Base-by-base conservation (phyloP, 2,113 vertebrate genomes). In the Odontophorus gujanensis region DNA sequence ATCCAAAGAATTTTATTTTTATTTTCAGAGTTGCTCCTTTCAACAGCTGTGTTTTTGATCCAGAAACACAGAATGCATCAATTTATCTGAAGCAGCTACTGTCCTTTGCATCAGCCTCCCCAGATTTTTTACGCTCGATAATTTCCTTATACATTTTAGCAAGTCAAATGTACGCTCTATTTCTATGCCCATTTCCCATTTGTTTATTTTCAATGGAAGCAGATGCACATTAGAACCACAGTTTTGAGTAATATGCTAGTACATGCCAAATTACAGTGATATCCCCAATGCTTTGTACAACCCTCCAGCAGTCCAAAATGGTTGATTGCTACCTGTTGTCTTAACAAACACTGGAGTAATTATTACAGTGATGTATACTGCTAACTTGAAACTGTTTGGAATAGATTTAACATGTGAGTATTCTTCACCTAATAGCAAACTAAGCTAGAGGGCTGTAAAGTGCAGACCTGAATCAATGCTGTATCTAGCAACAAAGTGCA, bases 161-260 rank as follows among this genome's bases (percentile, higher is more conserved):
- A 80, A 69, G 26, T 47, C 40, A 85, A 82, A 30, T 48, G 18
- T 40, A 76, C 32, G 13, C 8, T 91, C 53, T 32, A 73, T 81
- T 63, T 72, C 32, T 63, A 10, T 80, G 50, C 55, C 82, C 0
- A 3, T 53, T 89, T 65, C 16, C 21, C 36, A 24, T 76, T 82
- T 91, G 26, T 83, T 92, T 94, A 20, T 87, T 87, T 93, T 66
- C 50, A 85, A 4, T 50, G 45, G 71, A 93, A 87, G 61, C 79
- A 95, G 85, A 91, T 85, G 90, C 59, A 38, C 7, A 6, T 81
- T 59, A 47, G 45, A 73, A 62, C 7, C 32, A 22, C 43, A 62
- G 57, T 85, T 94, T 87, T 43, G 81, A 30, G 50, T 73, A 91
- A 76, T 82, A 38, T 30, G 38, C 75, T 85, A 34, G 10, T 15